phyloP scores from a whole-genome alignment of 2,113 vertebrate species.

The Hystrix cristata region DNA sequence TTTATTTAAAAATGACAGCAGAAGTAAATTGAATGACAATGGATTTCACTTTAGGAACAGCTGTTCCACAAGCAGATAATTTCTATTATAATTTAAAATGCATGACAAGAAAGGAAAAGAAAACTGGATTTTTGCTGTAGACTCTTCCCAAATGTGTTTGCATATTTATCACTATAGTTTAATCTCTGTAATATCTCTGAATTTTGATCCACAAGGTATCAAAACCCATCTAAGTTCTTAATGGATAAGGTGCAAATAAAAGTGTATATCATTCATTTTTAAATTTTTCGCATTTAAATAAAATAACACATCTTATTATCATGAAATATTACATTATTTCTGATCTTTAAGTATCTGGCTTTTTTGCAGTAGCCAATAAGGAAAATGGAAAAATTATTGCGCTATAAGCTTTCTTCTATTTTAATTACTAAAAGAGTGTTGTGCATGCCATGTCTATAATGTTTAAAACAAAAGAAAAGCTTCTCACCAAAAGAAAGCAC shows the following conservation, averaged over 20 bases:
- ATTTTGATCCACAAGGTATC: accelerated
- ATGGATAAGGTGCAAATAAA: not conserved
- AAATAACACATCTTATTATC: not conserved
- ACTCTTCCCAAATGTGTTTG: not conserved
- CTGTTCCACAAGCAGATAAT: slow-evolving; percentile 11
- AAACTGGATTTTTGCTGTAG: not conserved
- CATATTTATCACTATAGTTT: accelerated
- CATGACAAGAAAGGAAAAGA: not conserved
- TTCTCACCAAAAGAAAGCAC: not conserved
- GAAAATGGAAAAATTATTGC: slow-evolving; percentile 16
- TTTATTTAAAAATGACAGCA: not conserved
- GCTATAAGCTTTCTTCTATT: not conserved
- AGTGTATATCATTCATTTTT: accelerated
- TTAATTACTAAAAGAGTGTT: slow-evolving; percentile 7
- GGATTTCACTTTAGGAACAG: slow-evolving; percentile 67
- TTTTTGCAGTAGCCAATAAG: not conserved
- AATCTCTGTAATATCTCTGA: not conserved
- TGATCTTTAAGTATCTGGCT: not conserved
- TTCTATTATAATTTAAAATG: slow-evolving; percentile 24
- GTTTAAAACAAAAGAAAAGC: slow-evolving; percentile 8
- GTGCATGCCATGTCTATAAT: not conserved
- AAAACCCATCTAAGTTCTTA: not conserved
- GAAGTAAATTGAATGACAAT: slow-evolving; percentile 75
- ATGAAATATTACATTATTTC: not conserved
- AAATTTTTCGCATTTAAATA: not conserved